Evolutionary conservation across 1,140 invertebrate genomes (phyloP).

Genomic region (Zaprionus taronus): DNA sequence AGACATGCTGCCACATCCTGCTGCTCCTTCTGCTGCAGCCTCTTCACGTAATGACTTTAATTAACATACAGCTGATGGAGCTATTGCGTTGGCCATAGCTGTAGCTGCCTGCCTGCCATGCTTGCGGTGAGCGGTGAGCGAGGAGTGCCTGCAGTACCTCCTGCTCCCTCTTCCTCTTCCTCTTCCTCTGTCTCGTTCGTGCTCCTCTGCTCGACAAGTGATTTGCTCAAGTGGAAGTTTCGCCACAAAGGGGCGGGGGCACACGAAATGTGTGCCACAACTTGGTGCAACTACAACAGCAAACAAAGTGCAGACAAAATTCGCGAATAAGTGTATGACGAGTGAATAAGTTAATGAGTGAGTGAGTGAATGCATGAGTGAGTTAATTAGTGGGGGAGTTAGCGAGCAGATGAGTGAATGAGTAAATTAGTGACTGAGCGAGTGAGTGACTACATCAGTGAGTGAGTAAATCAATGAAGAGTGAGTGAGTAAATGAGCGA

Average conservation of each 20-base stretch:
- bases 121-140: neutral
- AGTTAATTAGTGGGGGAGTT: neutral
- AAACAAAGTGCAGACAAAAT: neutral
- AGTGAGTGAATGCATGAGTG: too few species aligned
- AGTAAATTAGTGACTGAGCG: neutral
- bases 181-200: neutral
- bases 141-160: neutral
- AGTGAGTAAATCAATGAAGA: neutral
- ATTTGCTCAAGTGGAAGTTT: slow-evolving; percentile 54
- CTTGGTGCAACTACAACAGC: slow-evolving; percentile 36
- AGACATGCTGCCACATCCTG: neutral
- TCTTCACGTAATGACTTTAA: slow-evolving; percentile 76
- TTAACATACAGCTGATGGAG: slow-evolving; percentile 61
- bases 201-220: slow-evolving; percentile 25
- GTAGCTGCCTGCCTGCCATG: slow-evolving; percentile 3
- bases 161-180: neutral
- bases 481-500: neutral
- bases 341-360: neutral
- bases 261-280: slow-evolving; percentile 57
- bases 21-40: slow-evolving; percentile 8
- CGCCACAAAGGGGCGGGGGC: slow-evolving; percentile 20
- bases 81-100: slow-evolving; percentile 5
- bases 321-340: slow-evolving; percentile 5
- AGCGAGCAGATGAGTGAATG: neutral
- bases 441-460: neutral